Evolutionary conservation across 2,113 vertebrate species (phyloP).

Genomic region (Calcarius ornatus): DNA sequence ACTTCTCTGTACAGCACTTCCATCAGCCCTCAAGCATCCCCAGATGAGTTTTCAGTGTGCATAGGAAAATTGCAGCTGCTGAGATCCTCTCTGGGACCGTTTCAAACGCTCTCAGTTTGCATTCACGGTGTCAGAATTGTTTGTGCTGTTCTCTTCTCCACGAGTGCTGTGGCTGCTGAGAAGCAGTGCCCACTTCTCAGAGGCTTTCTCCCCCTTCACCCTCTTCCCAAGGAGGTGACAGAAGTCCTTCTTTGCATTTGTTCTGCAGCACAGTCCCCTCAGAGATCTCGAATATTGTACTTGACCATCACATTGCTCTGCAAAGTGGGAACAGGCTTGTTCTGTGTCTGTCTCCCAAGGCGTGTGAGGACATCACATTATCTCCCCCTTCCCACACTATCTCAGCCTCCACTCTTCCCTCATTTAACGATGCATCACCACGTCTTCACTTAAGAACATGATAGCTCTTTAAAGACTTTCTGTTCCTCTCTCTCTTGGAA

Average conservation of each 20-base stretch:
- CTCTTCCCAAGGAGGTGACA: not conserved
- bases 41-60: not conserved
- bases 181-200: not conserved
- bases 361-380: rapidly evolving
- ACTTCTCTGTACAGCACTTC: not conserved
- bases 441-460: not conserved
- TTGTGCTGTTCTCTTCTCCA: not conserved
- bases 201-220: not conserved
- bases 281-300: not conserved
- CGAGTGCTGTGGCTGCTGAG: not conserved
- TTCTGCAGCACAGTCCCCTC: not conserved
- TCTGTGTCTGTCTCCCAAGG: not conserved
- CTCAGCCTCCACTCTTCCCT: not conserved
- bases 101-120: rapidly evolving
- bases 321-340: not conserved
- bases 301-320: not conserved
- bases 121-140: not conserved
- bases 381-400: not conserved
- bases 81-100: not conserved
- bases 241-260: not conserved
- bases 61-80: not conserved
- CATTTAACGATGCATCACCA: not conserved
- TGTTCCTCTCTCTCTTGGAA: not conserved
- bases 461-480: not conserved
- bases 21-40: not conserved